Evolutionary conservation across 2,797 vertebrate species (phyloP).

Genomic region (Tolypeutes matacus): DNA sequence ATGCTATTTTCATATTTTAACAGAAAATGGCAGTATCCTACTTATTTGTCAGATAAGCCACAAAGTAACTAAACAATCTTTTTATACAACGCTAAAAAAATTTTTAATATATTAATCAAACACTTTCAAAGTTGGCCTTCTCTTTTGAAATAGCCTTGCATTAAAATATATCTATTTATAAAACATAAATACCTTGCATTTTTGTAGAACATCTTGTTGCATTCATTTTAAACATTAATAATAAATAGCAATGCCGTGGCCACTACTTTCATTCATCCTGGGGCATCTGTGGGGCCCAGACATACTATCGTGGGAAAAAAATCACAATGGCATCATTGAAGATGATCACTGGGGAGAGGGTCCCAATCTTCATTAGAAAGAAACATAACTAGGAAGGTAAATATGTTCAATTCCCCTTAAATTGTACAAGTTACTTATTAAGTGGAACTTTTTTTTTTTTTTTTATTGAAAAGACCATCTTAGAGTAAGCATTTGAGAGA

Average conservation of each 20-base stretch:
- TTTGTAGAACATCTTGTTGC: slow-evolving; percentile 27
- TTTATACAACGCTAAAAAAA: not conserved
- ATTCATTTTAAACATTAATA: slow-evolving; percentile 3
- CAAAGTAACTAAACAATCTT: not conserved
- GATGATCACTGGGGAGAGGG: slow-evolving; percentile 29
- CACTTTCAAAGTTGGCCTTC: not conserved
- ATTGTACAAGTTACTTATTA: slow-evolving; percentile 55
- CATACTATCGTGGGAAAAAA: not conserved
- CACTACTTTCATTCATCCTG: slow-evolving; percentile 27
- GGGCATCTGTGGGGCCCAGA: not conserved
- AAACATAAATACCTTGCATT: slow-evolving; percentile 1
- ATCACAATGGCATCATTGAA: slow-evolving; percentile 66
- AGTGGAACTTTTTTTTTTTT: slow-evolving; percentile 21
- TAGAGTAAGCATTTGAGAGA: slow-evolving; percentile 66
- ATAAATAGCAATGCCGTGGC: not conserved
- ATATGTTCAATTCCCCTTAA: slow-evolving; percentile 35
- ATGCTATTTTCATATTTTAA: slow-evolving; percentile 34
- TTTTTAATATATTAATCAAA: not conserved
- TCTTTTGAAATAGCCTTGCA: slow-evolving; percentile 39
- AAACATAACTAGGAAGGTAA: slow-evolving; percentile 32
- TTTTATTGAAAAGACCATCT: slow-evolving; percentile 54
- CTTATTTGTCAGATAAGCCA: slow-evolving; percentile 41
- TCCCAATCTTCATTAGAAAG: slow-evolving; percentile 74
- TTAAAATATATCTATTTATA: not conserved
- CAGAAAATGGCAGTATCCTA: not conserved